Conservation (phyloP, 2,113 vertebrate species). For the Thermophis baileyi region DNA sequence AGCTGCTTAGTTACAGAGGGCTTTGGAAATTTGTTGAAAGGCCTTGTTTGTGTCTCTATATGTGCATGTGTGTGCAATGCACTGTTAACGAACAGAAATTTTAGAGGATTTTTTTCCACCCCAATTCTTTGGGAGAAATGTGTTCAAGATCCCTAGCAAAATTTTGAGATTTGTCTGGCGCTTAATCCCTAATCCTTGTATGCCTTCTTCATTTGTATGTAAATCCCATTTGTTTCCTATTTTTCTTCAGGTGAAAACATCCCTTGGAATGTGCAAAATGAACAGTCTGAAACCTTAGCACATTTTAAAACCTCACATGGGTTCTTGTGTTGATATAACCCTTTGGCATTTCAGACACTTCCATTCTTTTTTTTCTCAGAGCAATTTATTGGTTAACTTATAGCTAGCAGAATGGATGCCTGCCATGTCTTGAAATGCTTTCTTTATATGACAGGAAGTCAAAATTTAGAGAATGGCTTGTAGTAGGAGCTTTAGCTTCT, state of each 20-base stretch:
- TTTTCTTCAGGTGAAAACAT: not conserved
- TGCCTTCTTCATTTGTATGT: slow-evolving; percentile 11
- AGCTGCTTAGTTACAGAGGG: not conserved
- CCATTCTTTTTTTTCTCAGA: not conserved
- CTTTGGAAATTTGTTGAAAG: not conserved
- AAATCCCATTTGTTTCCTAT: not conserved
- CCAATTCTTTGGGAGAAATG: not conserved
- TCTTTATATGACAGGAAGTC: not conserved
- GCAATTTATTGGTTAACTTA: slow-evolving; percentile 9
- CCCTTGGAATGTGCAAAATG: not conserved
- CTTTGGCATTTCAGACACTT: slow-evolving; percentile 30
- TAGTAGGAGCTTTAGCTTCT: slow-evolving; percentile 5
- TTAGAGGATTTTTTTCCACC: not conserved
- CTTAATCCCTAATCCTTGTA: not conserved
- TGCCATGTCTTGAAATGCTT: slow-evolving; percentile 3
- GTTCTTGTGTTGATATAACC: not conserved
- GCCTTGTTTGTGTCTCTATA: not conserved
- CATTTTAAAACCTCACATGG: slow-evolving; percentile 7
- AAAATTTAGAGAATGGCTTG: slow-evolving; percentile 22
- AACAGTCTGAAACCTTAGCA: not conserved
- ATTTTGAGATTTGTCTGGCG: not conserved
- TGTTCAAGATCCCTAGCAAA: not conserved
- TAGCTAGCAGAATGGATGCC: not conserved
- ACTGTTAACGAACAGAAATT: not conserved
- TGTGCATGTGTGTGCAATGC: not conserved